Evolutionary conservation across 1,140 invertebrate species (phyloP), one percentile per base, ranked within the genome.

Genomic region (Drosophila repleta): DNA sequence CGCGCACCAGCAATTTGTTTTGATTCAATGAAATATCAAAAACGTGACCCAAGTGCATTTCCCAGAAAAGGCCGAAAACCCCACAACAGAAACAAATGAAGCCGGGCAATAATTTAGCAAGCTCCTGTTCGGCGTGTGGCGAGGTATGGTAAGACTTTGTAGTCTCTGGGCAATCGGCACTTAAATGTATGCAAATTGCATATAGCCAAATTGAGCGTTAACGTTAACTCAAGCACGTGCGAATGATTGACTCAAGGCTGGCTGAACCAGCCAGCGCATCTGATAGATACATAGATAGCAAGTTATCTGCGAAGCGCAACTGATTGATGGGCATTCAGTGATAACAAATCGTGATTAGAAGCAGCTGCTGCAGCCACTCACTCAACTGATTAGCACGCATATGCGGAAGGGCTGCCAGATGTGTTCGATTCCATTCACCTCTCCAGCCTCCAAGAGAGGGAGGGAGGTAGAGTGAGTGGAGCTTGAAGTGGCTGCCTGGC

Each of bases 21-120:
- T 88, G 83, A 88, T 88, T 88, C 84, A 88, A 83, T 88, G 83
- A 88, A 88, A 88, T 88, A 88, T 88, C 84, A 88, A 74, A 88
- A 88, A 88, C 83, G 83, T 88, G 83, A 88, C 83, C 83, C 71
- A 76, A 78, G 63, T 79, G 83, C 65, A 82, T 55, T 64, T 57
- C 49, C 26, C 62, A 20, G 3, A 43, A 48, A 35, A 63, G 2
- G 0, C 6, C 48, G 26, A 63, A 65, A 58, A 7, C 39, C 15
- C 13, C 20, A 24, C 20, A 24, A 24, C 1, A 1, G 37, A 70
- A 20, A 6, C 48, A 55, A 68, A 74, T 56, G 45, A 67, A 72
- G 18, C 32, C 35, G 13, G 35, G 66, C 51, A 70, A 67, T 64
- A 56, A 58, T 66, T 72, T 66, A 60, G 37, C 43, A n/a, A 45